Conservation (phyloP, 2,888 invertebrate genomes). For the Drosophila suboccidentalis region DNA sequence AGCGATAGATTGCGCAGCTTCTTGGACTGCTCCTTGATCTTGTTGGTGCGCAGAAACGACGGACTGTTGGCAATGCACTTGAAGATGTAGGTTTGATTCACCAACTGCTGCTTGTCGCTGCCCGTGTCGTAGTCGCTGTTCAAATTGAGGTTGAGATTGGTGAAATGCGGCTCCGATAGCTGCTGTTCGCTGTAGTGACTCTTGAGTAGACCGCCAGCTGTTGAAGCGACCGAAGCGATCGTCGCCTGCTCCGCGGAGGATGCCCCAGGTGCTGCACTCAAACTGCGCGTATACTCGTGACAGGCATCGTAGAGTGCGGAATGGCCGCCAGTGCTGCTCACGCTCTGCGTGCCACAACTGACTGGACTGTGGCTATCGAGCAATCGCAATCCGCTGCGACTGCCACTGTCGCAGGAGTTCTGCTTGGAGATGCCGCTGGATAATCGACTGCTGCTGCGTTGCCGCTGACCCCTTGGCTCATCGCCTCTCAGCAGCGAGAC, state of each 20-base stretch:
- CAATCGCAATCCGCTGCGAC: conserved; percentile 66
- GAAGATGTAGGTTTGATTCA: conserved; percentile 85
- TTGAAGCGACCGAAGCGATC: conserved; percentile 42
- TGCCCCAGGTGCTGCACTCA: conserved; percentile 71
- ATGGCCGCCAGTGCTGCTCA: conserved; percentile 67
- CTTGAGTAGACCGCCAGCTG: conserved; percentile 73
- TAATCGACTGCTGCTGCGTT: conserved; percentile 75
- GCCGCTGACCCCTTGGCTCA: conserved; percentile 72
- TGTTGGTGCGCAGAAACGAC: conserved; percentile 84
- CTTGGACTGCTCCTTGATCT: conserved; percentile 85
- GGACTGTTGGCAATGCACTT: conserved; percentile 85
- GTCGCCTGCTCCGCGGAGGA: conserved; percentile 70
- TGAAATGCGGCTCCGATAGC: conserved; percentile 75
- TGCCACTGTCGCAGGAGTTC: conserved; percentile 82
- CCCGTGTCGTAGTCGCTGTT: conserved; percentile 73
- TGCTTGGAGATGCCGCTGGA: conserved; percentile 81
- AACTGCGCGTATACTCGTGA: conserved; percentile 70
- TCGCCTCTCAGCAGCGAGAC: conserved; percentile 76
- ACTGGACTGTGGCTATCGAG: conserved; percentile 77
- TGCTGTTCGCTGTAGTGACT: conserved; percentile 85
- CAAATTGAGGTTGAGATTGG: conserved; percentile 75
- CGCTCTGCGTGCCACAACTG: conserved; percentile 67
- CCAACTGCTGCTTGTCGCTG: conserved; percentile 83
- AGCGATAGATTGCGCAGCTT: conserved; percentile 85
- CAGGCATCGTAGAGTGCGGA: conserved; percentile 77